Percentiles rank a stretch among this genome's conserved stretches.
Evolutionary conservation across 35 echinoderm and acorn worm species (phyloP).

Genomic region (Ptychodera flava): DNA sequence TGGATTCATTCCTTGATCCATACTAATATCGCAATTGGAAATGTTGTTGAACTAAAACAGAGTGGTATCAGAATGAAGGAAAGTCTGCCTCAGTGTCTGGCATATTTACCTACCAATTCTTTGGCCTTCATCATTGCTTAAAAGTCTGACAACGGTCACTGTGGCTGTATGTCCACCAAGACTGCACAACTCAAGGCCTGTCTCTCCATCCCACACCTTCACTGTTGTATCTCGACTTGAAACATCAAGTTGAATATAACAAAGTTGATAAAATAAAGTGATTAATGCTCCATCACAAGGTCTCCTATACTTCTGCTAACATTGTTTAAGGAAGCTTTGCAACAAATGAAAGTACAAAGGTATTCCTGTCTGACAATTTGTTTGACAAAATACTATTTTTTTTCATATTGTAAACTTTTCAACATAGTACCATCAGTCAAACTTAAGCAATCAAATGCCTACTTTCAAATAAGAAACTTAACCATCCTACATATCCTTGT

Average conservation of each 20-base stretch:
- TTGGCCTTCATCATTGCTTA: conserved; percentile 41
- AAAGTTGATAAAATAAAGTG: not conserved
- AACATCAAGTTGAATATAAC: conserved; percentile 6
- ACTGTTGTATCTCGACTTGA: conserved; percentile 87
- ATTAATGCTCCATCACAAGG: not conserved
- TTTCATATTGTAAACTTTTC: not conserved
- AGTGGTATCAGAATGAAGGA: no score
- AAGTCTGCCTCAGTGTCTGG: no score
- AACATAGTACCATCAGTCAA: no score
- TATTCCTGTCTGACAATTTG: not conserved
- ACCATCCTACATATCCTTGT: no score
- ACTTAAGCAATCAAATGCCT: no score
- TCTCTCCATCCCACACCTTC: conserved; percentile 59
- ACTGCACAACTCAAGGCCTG: conserved; percentile 46
- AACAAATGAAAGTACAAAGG: not conserved
- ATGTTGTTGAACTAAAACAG: no score
- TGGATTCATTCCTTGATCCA: no score
- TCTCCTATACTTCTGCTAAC: not conserved
- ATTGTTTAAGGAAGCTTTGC: not conserved
- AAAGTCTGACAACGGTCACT: conserved; percentile 60
- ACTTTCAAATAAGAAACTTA: no score
- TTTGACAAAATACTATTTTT: not conserved
- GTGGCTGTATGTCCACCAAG: conserved; percentile 78
- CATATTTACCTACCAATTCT: conserved; percentile 54
- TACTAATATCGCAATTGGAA: no score